Conservation (phyloP, 2,113 vertebrate species). For the Bos javanicus region DNA sequence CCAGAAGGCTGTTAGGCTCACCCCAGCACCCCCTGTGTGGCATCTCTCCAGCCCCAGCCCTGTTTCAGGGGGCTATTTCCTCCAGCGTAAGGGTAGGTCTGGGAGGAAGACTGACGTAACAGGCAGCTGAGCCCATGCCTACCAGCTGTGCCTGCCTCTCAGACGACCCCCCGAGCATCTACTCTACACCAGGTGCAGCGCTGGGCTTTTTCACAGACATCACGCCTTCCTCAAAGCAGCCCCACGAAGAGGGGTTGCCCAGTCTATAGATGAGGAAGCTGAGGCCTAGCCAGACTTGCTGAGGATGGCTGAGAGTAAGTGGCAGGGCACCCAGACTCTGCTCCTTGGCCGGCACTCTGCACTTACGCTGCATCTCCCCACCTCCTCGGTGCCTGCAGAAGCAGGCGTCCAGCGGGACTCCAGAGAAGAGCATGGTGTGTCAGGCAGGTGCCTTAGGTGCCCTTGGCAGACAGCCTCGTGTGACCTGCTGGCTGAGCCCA, state of each 20-base stretch:
- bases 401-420: not conserved
- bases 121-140: not conserved
- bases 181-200: not conserved
- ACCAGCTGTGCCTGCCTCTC: not conserved
- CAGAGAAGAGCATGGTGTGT: not conserved
- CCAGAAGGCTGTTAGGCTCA: not conserved
- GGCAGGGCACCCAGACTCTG: not conserved
- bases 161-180: not conserved
- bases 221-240: not conserved
- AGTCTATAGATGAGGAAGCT: not conserved
- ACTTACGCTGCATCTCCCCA: not conserved
- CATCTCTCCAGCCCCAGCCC: not conserved
- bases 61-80: not conserved
- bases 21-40: accelerated
- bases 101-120: not conserved
- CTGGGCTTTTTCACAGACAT: not conserved
- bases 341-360: not conserved
- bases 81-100: not conserved
- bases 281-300: not conserved
- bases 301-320: not conserved
- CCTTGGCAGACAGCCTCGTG: not conserved
- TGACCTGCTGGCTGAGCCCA: not conserved
- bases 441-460: not conserved
- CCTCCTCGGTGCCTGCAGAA: not conserved
- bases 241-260: not conserved